phyloP scores from a whole-genome alignment of 2,888 invertebrate species.

The Chloroclysta siterata region DNA sequence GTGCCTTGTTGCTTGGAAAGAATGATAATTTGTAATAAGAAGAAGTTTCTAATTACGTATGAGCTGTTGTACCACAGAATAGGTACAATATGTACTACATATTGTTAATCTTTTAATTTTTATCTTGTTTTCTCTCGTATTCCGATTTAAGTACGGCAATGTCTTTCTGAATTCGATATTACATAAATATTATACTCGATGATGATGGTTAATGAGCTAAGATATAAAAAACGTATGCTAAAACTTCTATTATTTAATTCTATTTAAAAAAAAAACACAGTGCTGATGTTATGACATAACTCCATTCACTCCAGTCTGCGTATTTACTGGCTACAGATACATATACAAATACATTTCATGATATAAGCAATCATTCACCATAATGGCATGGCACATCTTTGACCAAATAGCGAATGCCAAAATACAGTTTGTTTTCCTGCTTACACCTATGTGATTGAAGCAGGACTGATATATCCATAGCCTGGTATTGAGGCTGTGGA shows the following conservation, averaged over 20 bases:
- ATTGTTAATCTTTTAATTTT: constrained; percentile 31
- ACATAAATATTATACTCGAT: neutral
- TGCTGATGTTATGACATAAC: neutral
- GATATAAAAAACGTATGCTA: neutral
- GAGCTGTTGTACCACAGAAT: constrained; percentile 24
- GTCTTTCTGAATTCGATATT: constrained; percentile 24
- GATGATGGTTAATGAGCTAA: neutral
- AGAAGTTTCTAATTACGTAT: constrained; percentile 33
- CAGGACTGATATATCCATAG: constrained; percentile 32
- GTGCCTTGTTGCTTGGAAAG: constrained; percentile 27
- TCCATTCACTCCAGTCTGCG: neutral
- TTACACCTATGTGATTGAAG: constrained; percentile 35
- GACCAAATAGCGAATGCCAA: constrained; percentile 35
- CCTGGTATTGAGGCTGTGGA: constrained; percentile 44
- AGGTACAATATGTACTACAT: constrained; percentile 16
- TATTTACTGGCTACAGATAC: constrained; percentile 22
- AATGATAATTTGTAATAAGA: constrained; percentile 34
- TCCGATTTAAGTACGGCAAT: constrained; percentile 19
- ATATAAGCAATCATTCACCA: constrained; percentile 27
- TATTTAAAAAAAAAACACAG: no score
- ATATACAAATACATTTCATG: no score
- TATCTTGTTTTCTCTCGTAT: constrained; percentile 31
- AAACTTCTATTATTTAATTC: neutral
- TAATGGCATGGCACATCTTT: constrained; percentile 17
- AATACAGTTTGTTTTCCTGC: constrained; percentile 42